Percentiles rank a stretch among this genome's conserved stretches.
These are phyloP conservation scores for Hemiscyllium ocellatum DNA, from an alignment of 2,113 vertebrate species.

Conservation along the genomic window DNA sequence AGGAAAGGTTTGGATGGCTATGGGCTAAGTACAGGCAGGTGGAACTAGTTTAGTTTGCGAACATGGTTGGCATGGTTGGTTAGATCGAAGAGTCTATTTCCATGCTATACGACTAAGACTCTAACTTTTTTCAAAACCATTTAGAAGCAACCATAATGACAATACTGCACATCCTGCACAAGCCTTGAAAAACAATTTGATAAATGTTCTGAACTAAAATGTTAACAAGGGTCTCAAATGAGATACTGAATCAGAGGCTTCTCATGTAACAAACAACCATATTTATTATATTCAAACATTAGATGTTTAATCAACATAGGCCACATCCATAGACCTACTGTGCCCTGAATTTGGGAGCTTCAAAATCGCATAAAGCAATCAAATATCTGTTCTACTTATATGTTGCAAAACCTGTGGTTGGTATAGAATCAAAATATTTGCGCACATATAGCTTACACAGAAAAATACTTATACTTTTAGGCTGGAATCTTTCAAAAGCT, in stretches of 20 bases:
- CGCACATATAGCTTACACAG: neutral
- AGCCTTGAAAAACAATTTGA: neutral
- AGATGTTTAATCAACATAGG: neutral
- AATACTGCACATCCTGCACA: neutral
- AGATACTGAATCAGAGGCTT: neutral
- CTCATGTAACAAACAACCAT: neutral
- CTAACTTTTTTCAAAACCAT: neutral
- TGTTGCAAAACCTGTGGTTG: neutral
- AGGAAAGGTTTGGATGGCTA: too few species aligned
- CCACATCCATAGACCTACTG: neutral
- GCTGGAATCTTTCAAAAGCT: neutral
- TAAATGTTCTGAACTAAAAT: neutral
- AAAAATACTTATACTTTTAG: neutral
- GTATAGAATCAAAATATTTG: neutral
- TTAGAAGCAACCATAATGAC: neutral
- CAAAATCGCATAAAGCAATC: neutral
- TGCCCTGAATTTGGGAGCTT: neutral
- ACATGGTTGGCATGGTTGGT: too few species aligned
- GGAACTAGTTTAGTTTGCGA: too few species aligned
- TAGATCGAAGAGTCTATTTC: too few species aligned
- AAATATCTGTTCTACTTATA: neutral
- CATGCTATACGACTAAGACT: too few species aligned
- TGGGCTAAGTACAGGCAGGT: too few species aligned
- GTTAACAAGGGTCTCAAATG: neutral
- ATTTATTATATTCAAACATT: neutral